These are phyloP conservation scores for Eremobia ochroleuca DNA, from an alignment of 2,888 invertebrate genomes.

Conservation along the genomic window DNA sequence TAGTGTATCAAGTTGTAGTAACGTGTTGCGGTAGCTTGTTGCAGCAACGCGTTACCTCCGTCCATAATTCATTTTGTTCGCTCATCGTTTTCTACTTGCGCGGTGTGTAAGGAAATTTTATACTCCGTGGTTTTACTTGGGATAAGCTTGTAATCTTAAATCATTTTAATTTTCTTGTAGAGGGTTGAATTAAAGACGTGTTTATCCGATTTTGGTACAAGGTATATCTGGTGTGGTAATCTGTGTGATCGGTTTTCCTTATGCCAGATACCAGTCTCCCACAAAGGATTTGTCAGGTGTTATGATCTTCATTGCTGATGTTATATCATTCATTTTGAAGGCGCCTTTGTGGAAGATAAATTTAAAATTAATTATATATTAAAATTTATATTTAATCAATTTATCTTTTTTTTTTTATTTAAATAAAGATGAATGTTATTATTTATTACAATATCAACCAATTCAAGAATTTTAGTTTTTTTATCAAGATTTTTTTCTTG, in stretches of 20 bases:
- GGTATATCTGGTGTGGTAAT: too few species aligned
- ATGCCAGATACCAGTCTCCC: neutral
- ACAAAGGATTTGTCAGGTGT: neutral
- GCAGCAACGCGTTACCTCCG: constrained; percentile 26
- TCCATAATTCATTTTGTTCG: constrained; percentile 62
- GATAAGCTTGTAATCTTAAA: constrained; percentile 25
- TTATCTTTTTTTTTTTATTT: too few species aligned
- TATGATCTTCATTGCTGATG: neutral
- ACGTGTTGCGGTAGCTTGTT: constrained; percentile 51
- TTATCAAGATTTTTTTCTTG: neutral
- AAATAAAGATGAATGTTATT: too few species aligned
- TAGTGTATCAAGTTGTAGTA: constrained; percentile 52
- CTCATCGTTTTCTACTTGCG: constrained; percentile 55
- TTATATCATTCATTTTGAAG: too few species aligned
- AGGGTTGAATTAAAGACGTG: neutral
- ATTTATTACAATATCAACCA: too few species aligned
- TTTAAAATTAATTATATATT: too few species aligned
- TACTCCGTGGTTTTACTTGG: constrained; percentile 14
- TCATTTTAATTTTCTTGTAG: constrained; percentile 2
- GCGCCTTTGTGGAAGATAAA: neutral
- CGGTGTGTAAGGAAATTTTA: constrained; percentile 42
- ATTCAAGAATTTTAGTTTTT: too few species aligned
- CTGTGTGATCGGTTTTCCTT: neutral
- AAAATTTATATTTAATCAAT: too few species aligned
- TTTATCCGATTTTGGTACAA: neutral